phyloP scores from a whole-genome alignment of 1,140 invertebrate genomes.

The Ceratitis capitata region DNA sequence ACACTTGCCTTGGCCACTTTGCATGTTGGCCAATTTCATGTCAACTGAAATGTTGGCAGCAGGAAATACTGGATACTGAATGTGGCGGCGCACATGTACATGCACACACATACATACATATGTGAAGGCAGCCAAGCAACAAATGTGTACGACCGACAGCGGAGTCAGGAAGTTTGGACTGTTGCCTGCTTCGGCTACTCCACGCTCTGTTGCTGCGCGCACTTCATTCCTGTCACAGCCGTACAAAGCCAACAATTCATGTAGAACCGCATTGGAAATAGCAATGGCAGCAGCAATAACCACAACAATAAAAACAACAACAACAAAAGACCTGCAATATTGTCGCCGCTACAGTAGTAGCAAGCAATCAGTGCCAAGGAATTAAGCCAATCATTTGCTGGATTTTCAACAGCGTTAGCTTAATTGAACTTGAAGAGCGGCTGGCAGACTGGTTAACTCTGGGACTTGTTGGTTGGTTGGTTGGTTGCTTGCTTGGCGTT shows the following conservation, averaged over 20 bases:
- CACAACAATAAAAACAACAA: neutral
- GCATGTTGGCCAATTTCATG: conserved; percentile 32
- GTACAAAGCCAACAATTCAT: neutral
- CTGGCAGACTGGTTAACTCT: neutral
- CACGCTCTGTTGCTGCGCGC: neutral
- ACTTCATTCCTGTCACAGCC: neutral
- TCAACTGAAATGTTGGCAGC: conserved; percentile 22
- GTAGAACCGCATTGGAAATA: neutral
- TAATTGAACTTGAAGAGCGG: conserved; percentile 28
- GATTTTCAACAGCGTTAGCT: conserved; percentile 30
- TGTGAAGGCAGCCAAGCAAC: neutral
- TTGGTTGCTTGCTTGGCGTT: neutral
- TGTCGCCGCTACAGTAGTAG: neutral
- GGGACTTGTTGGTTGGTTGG: neutral
- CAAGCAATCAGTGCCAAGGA: conserved; percentile 12
- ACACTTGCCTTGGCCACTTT: conserved; percentile 36
- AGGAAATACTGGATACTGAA: conserved; percentile 20
- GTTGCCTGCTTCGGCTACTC: neutral
- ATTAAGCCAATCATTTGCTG: conserved; percentile 37
- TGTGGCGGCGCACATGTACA: neutral
- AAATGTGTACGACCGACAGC: neutral
- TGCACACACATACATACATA: neutral
- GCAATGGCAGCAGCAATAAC: neutral
- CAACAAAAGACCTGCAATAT: neutral
- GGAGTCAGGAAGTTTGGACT: neutral